Base-by-base conservation (phyloP, 2,888 invertebrate species). In the Oscheius onirici region DNA sequence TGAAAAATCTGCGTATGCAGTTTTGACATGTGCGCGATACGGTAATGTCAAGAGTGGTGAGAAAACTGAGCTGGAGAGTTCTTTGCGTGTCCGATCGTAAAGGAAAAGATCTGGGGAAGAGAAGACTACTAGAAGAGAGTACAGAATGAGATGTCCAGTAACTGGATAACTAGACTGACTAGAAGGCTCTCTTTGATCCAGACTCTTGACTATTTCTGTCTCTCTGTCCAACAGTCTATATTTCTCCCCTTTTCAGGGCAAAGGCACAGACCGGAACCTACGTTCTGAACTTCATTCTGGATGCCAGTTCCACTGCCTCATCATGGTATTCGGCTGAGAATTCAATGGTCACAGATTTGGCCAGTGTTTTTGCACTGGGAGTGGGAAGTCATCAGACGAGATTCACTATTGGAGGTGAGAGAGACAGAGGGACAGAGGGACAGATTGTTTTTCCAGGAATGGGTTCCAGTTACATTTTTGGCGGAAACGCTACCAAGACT, bases 331-430 rank as follows among this genome's bases (percentile, higher is more conserved):
- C 1, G 15, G 24, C n/a, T 28, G 57, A 57, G 20, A 57, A 34
- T 11, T n/a, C 13, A 22, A 34, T 57, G 28, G 34, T 57, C n/a
- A 11, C 28, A 6, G 57, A 57, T 34, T 11, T 57, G 34, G 57
- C 57, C 13, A 57, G 11, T n/a, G 24, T 57, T 57, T 57, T 57
- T 57, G 34, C 15, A 11, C 40, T 57, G n/a, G 57, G 57, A 34
- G 2, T 28, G 11, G 57, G 57, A 15, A 8, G 6, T 57, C 57
- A 57, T n/a, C n/a, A 57, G 40, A 57, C 57, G 8, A 13, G 57
- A 34, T 57, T 57, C 57, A 57, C 57, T 34, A 57, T 57, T 34
- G 57, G 57, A 57, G 57, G 57, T 57, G n/a, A 3, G 34, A n/a
- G 28, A n/a, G n/a, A 26, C 10, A 15, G 34, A n/a, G 1, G 10